Evolutionary conservation across 2,113 vertebrate genomes (phyloP).

Genomic region (Pangasianodon hypophthalmus): DNA sequence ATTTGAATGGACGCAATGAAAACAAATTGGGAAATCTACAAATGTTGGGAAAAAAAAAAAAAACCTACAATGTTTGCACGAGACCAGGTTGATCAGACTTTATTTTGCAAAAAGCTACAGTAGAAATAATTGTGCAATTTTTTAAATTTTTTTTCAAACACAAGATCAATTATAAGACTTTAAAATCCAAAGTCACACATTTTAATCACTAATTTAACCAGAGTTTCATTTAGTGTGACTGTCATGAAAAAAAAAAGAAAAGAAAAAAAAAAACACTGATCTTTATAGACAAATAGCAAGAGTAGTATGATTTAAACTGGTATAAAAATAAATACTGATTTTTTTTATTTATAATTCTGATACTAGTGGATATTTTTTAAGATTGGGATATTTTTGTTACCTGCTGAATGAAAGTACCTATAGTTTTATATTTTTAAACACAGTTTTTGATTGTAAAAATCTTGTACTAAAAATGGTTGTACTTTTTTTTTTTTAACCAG

Average conservation of each 20-base stretch:
- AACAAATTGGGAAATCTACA: neutral
- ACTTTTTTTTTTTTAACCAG: constrained; percentile 68
- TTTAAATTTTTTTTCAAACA: neutral
- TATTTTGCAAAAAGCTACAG: neutral
- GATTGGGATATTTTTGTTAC: constrained; percentile 59
- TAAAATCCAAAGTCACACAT: neutral
- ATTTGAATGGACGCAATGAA: no score
- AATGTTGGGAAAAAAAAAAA: neutral
- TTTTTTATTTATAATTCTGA: neutral
- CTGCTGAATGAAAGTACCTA: constrained; percentile 71
- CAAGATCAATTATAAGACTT: neutral
- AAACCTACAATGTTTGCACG: neutral
- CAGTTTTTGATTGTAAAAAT: constrained; percentile 55
- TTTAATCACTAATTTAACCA: neutral
- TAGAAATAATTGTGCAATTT: neutral
- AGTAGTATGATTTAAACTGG: neutral
- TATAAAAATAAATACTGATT: neutral
- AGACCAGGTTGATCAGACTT: neutral
- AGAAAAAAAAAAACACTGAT: neutral
- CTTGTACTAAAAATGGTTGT: constrained; percentile 77
- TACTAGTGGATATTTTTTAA: constrained; percentile 1
- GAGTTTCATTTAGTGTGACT: neutral
- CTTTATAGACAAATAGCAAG: neutral
- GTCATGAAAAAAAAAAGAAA: neutral
- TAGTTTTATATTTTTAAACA: constrained; percentile 61